phyloP scores from a whole-genome alignment of 2,113 vertebrate species.

The Chlorodrepanis virens region DNA sequence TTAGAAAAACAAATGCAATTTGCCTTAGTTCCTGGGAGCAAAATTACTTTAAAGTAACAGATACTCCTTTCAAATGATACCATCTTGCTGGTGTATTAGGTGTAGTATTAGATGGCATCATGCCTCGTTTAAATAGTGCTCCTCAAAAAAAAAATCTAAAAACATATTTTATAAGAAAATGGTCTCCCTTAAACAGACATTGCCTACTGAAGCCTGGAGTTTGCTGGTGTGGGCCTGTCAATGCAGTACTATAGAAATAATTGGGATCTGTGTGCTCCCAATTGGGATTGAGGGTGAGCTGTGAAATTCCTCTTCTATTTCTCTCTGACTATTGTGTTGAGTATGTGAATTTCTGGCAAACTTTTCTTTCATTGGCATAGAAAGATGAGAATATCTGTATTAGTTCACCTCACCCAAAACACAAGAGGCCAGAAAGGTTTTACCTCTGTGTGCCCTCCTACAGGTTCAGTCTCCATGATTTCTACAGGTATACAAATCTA shows the following conservation, averaged over 20 bases:
- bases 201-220: not conserved
- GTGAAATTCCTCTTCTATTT: not conserved
- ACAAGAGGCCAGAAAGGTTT: not conserved
- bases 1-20: not conserved
- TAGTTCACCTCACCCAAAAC: not conserved
- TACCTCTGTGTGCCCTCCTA: not conserved
- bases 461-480: not conserved
- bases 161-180: not conserved
- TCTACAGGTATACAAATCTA: not conserved
- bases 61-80: not conserved
- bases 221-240: not conserved
- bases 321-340: not conserved
- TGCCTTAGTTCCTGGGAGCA: not conserved
- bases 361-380: not conserved
- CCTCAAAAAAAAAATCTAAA: not conserved
- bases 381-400: not conserved
- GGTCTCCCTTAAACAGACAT: not conserved
- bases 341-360: not conserved
- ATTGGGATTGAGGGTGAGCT: not conserved
- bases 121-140: not conserved
- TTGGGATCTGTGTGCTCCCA: not conserved
- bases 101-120: not conserved
- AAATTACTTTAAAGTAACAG: not conserved
- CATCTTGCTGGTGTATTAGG: not conserved
- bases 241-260: not conserved